A percentile compares a stretch with the other conserved stretches of the same genome.
These are phyloP conservation scores for Cryptophagus acutangulus DNA, from an alignment of 2,888 invertebrate genomes.

Conservation along the genomic window DNA sequence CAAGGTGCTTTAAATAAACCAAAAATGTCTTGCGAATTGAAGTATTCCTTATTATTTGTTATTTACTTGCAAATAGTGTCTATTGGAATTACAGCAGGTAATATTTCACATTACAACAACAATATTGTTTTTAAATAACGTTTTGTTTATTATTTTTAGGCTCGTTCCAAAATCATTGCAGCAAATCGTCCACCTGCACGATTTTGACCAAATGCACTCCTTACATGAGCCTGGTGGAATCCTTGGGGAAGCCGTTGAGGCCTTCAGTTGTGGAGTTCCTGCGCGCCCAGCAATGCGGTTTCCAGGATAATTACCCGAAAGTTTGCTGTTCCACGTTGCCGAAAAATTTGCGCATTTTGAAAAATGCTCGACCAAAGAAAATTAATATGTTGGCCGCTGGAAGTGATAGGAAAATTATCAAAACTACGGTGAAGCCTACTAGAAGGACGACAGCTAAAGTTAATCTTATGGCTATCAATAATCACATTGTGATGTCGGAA, in stretches of 20 bases:
- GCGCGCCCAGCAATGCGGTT: conserved; percentile 33
- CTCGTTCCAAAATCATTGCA: conserved; percentile 15
- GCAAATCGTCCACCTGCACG: conserved; percentile 17
- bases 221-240: conserved; percentile 24
- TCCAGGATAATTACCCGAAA: conserved; percentile 30
- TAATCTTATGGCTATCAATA: conserved; percentile 13
- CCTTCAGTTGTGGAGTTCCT: conserved; percentile 28
- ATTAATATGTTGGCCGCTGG: too few relatives aligned
- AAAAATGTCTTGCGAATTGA: too few relatives aligned
- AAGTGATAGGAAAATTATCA: too few relatives aligned
- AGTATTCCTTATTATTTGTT: too few relatives aligned
- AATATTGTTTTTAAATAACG: neutral
- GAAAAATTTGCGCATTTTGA: conserved; percentile 10
- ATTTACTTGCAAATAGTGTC: too few relatives aligned
- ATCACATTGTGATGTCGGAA: conserved; percentile 15
- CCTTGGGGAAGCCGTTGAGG: conserved; percentile 25
- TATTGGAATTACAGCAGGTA: too few relatives aligned
- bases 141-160: neutral
- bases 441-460: neutral
- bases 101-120: too few relatives aligned
- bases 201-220: conserved; percentile 22
- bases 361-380: conserved; percentile 8
- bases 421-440: too few relatives aligned
- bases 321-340: conserved; percentile 32
- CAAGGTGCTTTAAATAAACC: too few relatives aligned